A percentile compares a stretch with the other conserved stretches of the same genome.
These are phyloP conservation scores for Hexactinellida sp. DNA, from an alignment of 37 sponge, comb jelly and placozoan genomes.

Conservation along the genomic window DNA sequence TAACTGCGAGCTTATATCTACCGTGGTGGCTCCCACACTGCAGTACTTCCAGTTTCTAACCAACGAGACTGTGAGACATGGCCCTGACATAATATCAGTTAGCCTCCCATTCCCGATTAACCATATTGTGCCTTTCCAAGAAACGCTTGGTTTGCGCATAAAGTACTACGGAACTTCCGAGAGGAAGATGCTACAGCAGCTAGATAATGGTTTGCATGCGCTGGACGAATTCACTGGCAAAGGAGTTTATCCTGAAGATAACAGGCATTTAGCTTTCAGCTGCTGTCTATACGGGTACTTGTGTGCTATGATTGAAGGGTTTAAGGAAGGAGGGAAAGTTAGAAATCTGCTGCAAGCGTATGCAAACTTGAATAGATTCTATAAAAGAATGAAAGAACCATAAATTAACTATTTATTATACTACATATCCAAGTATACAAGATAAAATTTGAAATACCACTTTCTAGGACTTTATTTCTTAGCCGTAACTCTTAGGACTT, in stretches of 20 bases:
- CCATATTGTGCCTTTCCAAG: neutral
- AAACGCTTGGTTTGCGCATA: neutral
- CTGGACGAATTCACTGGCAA: neutral
- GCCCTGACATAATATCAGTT: neutral
- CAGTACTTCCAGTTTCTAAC: neutral
- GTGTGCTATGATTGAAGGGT: neutral
- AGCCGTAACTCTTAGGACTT: no score
- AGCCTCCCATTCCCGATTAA: neutral
- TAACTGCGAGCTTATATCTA: neutral
- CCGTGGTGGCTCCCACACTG: neutral
- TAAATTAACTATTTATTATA: no score
- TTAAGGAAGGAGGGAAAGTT: neutral
- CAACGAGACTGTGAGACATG: neutral
- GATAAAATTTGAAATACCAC: no score
- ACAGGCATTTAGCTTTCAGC: neutral
- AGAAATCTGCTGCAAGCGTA: neutral
- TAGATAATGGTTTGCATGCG: neutral
- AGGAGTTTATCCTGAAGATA: neutral
- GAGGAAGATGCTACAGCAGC: neutral
- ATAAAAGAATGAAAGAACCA: neutral
- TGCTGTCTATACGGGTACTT: neutral
- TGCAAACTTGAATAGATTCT: neutral
- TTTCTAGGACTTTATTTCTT: no score
- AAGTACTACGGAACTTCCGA: neutral
- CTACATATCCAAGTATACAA: no score